These are phyloP conservation scores for Arrhamphus sclerolepis DNA, from an alignment of 2,797 vertebrate species.

Conservation along the genomic window DNA sequence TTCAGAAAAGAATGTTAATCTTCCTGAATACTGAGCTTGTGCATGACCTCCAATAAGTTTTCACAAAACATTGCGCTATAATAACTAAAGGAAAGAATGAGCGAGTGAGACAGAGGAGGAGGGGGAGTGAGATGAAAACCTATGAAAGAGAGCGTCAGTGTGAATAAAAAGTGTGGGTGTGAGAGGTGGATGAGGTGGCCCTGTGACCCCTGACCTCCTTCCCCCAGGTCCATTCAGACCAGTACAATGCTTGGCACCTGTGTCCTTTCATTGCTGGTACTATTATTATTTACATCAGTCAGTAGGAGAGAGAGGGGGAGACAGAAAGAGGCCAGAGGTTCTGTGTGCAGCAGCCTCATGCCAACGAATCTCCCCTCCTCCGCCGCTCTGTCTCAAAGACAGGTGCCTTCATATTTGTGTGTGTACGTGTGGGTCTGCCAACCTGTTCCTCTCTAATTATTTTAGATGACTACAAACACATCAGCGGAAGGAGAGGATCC, in stretches of 20 bases:
- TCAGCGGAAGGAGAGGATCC: conserved; percentile 39
- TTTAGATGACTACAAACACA: conserved; percentile 66
- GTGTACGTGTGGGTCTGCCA: conserved; percentile 17
- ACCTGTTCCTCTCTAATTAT: conserved; percentile 67
- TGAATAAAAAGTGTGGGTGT: conserved; percentile 74
- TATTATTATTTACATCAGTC: conserved; percentile 84
- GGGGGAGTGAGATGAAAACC: conserved; percentile 46
- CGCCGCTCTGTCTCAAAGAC: conserved; percentile 32
- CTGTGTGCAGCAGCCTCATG: conserved; percentile 68
- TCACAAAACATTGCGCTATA: conserved; percentile 71
- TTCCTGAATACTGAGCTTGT: conserved; percentile 50
- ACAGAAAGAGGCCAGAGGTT: conserved; percentile 67
- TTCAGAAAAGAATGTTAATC: conserved; percentile 66
- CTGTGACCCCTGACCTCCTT: conserved; percentile 70
- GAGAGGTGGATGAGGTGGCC: conserved; percentile 68
- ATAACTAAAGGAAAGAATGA: conserved; percentile 69
- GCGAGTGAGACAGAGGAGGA: conserved; percentile 25
- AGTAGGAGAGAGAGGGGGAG: conserved; percentile 62
- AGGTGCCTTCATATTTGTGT: conserved; percentile 31
- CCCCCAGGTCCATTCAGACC: conserved; percentile 74
- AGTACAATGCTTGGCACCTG: conserved; percentile 86
- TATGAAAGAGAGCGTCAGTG: conserved; percentile 64
- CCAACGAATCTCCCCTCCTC: conserved; percentile 23
- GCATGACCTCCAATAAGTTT: conserved; percentile 70
- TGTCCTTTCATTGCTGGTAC: conserved; percentile 80